Base-by-base conservation (phyloP, 2,113 vertebrate species). In the Otis tarda region DNA sequence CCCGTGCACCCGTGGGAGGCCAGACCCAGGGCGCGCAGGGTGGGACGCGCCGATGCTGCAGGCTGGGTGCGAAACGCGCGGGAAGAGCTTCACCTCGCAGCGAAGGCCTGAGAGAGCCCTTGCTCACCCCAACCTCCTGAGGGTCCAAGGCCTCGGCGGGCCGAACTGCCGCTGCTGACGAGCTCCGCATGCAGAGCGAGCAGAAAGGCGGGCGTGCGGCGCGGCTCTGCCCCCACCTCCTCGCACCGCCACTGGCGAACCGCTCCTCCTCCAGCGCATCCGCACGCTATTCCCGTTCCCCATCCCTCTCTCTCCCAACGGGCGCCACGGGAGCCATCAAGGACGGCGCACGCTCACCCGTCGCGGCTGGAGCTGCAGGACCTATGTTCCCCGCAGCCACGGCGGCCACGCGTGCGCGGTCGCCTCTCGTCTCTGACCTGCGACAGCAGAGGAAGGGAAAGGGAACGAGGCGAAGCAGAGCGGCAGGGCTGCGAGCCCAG, bases 1-100 rank as follows among this genome's bases (percentile, higher is more conserved):
- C 25, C 45, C 10, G 0, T 5, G 57, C 6, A 2, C 21, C 55
- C 25, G 4, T 0, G 7, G 30, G 39, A 75, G 33, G 28, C 28
- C 13, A 31, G 80, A 30, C 2, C 4, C 5, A 3, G 57, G 35
- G 20, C 2, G 5, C 0, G 73, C 21, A 14, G 67, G 37, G 33
- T 6, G 0, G 13, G 59, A n/a, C 23, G 17, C 7, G 0, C 12
- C 1, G 25, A 39, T 5, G 76, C 41, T 0, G 0, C 0, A 9
- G 35, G 69, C 4, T 41, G 50, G 27, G 39, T 10, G 37, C 1
- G 14, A 69, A 83, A 27, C 6, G 30, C 49, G 2, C 0, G 5
- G 17, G 33, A 41, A 75, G 70, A 65, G 79, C 67, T 60, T 16
- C 61, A 14, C 21, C 12, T 15, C 1, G 0, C 39, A 39, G 39